Evolutionary conservation across 2,888 invertebrate species (phyloP).

Genomic region (Xanthia icteritia): DNA sequence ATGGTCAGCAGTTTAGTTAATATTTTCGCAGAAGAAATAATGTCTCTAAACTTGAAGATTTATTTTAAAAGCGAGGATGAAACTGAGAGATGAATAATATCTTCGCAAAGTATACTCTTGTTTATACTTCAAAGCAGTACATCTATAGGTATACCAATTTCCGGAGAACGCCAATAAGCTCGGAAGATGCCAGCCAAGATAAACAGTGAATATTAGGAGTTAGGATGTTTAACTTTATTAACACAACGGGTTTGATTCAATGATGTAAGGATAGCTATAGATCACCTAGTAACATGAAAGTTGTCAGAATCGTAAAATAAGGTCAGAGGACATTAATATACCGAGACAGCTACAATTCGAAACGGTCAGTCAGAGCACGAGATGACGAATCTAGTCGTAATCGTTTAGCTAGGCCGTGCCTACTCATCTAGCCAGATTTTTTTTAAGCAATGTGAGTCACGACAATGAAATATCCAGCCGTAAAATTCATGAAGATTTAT

Average conservation of each 20-base stretch:
- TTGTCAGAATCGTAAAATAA: constrained; percentile 24
- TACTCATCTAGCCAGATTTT: constrained; percentile 31
- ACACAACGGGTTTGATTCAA: not conserved
- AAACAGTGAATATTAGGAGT: constrained; percentile 34
- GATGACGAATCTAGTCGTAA: constrained; percentile 33
- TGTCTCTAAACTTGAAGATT: not conserved
- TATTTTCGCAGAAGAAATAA: constrained; percentile 8
- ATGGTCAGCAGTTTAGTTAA: constrained; percentile 5
- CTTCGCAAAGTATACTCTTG: constrained; percentile 1
- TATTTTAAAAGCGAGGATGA: not conserved
- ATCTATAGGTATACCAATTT: constrained; percentile 31
- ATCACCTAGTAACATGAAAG: not conserved
- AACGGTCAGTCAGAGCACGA: not conserved
- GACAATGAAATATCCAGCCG: constrained; percentile 26
- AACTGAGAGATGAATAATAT: constrained; percentile 8
- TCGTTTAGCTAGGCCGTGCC: not conserved
- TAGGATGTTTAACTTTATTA: constrained; percentile 26
- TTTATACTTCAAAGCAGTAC: constrained; percentile 24
- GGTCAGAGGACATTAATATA: constrained; percentile 29
- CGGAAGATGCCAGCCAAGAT: constrained; percentile 36
- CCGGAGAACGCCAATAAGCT: constrained; percentile 31
- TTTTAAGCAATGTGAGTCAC: constrained; percentile 36
- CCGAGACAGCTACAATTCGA: constrained; percentile 8
- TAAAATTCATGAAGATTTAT: constrained; percentile 48
- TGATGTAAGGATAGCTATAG: constrained; percentile 22